Base-by-base conservation (phyloP, 53 echinoderm and acorn worm genomes). In the Crossaster papposus region DNA sequence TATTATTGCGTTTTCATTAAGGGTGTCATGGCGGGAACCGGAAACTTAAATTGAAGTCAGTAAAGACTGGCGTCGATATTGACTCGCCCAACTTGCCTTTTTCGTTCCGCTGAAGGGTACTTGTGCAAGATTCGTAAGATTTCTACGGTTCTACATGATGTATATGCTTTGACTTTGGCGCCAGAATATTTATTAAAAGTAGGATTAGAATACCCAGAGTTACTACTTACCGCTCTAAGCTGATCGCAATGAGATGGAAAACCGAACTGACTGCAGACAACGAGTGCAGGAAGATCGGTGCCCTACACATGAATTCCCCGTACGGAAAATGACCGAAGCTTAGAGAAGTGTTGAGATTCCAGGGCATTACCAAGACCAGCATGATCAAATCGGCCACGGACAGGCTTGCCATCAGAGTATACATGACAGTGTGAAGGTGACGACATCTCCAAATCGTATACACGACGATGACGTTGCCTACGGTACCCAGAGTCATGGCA, bases 391-490 rank as follows among this genome's bases (percentile, higher is more conserved):
- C 91, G 5, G 91, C 91, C 11, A 78, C n/a, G 11, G 52, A 65
- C 14, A 91, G 79, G 30, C 78, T 91, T 0, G 64, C 84, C 9
- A 84, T 17, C 20, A 91, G 52, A 1, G 85, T 79, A 22, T 91
- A 91, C 91, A 91, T 91, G 79, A 91, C 91, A 14, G 91, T 91
- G 52, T 91, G 91, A 14, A 91, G 85, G 23, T 79, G 62, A 4
- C 78, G 78, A 30, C 84, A 83, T 55, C 91, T 64, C 91, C 91
- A 91, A 6, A 94, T 94, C n/a, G 91, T 94, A 54, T 89, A 91
- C 36, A 94, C 89, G 12, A 94, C 91, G 17, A 94, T 1, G 12
- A 86, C 20, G 81, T 94, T 94, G 0, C 94, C 94, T 14, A 94
- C 0, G 63, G 83, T 89, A 14, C 94, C 94, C 23, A 91, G 53